Evolutionary conservation across 2,888 invertebrate genomes (phyloP), one percentile per base, ranked within the genome.

Genomic region (Thereva nobilitata): DNA sequence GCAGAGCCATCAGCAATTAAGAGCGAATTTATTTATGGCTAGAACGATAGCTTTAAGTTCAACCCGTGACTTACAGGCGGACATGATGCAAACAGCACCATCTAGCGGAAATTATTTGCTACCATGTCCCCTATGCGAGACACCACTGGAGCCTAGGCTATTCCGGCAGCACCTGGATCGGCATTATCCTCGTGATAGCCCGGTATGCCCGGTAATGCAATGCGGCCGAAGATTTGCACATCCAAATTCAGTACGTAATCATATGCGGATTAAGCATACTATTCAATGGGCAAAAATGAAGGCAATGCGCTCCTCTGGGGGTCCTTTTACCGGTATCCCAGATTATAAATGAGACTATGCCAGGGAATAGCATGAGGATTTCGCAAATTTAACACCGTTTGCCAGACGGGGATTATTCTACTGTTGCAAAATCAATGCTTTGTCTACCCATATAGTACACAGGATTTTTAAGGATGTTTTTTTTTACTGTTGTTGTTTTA

Each of bases 221-320:
- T 92, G 92, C 81, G 88, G 88, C 64, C 86, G 90, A 71, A 84
- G 85, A 73, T 92, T 92, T 81, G 86, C 90, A 70, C 92, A 92
- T 82, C 92, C 92, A 70, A 92, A 92, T 83, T 92, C 92, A 67
- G 92, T 92, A 73, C 86, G 92, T 75, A 92, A 92, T 83, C 92
- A 92, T 82, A 92, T 92, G 92, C 84, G 92, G 74, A 86, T 89
- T 76, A 92, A 92, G 80, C 92, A 92, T 81, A 86, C 89, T 55
- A 83, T 86, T 72, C 89, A 91, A 77, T 92, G 92, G 92, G 89
- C 90, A 76, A 86, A 87, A 79, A 92, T 92, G 87, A 92, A 92
- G 83, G 89, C 89, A 66, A 81, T 81, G 81, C 78, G 81, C 50
- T 81, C 81, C 35, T 80, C 81, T 68, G 81, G 81, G 68, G 81